Conservation (phyloP, 2,797 vertebrate genomes). For the Anomalospiza imberbis region DNA sequence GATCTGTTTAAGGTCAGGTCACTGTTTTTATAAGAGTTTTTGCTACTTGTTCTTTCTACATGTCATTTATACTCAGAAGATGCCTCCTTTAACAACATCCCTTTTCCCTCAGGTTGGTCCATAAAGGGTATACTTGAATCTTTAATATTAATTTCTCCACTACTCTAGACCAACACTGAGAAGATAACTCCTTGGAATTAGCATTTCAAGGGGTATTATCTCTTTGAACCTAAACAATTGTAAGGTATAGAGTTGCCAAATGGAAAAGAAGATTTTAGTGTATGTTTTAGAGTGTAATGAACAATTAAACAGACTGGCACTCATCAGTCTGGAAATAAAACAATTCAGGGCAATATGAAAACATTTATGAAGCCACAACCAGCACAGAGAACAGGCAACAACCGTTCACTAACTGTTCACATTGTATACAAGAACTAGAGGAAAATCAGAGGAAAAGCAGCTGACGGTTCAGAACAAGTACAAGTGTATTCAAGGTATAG, state of each 20-base stretch:
- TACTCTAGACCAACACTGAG: background rate
- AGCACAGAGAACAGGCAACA: background rate
- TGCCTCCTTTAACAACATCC: background rate
- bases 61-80: background rate
- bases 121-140: background rate
- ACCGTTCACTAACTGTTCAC: background rate
- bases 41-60: background rate
- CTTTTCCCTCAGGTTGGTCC: background rate
- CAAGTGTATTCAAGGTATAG: background rate
- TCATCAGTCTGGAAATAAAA: background rate
- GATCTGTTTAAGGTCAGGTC: background rate
- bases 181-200: background rate
- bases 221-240: background rate
- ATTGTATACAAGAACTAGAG: background rate
- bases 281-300: background rate
- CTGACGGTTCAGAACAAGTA: background rate
- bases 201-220: background rate
- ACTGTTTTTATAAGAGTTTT: background rate
- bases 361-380: accelerated
- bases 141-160: background rate
- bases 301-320: background rate
- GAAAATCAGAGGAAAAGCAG: background rate
- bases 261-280: background rate
- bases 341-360: background rate
- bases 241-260: background rate